Percentiles rank a stretch among this genome's conserved stretches.
Conservation (phyloP, 2,888 invertebrate genomes). For the Pheosia tremula region DNA sequence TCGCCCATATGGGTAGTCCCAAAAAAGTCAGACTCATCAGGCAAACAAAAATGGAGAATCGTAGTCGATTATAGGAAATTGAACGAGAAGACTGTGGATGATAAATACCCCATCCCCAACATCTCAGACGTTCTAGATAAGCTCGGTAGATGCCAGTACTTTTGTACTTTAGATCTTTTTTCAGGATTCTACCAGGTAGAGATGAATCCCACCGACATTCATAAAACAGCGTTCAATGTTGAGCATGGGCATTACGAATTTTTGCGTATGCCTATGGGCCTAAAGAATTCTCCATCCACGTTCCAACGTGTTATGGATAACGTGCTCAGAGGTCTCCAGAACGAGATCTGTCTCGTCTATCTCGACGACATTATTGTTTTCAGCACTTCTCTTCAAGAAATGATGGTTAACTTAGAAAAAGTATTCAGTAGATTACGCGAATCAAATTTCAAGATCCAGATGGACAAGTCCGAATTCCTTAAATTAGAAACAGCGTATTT, state of each 20-base stretch:
- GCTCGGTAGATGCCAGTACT: conserved; percentile 9
- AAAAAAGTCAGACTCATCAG: conserved; percentile 7
- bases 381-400: conserved; percentile 11
- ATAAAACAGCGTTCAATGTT: conserved; percentile 29
- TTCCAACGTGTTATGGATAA: conserved; percentile 46
- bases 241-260: conserved; percentile 44
- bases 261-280: conserved; percentile 38
- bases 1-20: conserved; percentile 6
- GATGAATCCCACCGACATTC: conserved; percentile 9
- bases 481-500: conserved; percentile 13
- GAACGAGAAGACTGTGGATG: conserved; percentile 9
- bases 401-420: background rate
- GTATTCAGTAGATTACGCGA: too few species aligned
- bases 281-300: conserved; percentile 38
- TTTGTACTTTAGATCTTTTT: conserved; percentile 6
- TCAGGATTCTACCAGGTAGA: conserved; percentile 9
- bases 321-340: conserved; percentile 24
- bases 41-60: conserved; percentile 3
- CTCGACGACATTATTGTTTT: conserved; percentile 15
- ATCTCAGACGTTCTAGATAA: conserved; percentile 9
- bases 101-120: conserved; percentile 7
- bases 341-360: conserved; percentile 10
- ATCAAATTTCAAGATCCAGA: background rate
- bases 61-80: conserved; percentile 3
- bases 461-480: background rate